Base-by-base conservation (phyloP, 2,113 vertebrate species). In the Mungos mungo region DNA sequence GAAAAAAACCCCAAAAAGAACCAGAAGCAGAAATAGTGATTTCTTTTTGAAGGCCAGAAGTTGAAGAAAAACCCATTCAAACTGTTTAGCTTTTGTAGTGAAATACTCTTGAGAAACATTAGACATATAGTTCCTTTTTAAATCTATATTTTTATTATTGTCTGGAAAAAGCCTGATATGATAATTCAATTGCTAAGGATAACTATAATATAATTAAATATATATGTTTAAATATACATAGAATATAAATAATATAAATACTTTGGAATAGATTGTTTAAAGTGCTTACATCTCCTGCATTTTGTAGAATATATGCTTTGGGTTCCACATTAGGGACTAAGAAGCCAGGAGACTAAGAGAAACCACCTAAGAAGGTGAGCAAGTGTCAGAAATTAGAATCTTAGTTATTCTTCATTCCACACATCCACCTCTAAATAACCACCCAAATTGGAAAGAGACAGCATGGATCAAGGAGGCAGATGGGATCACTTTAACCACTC, bases 31-130 rank as follows among this genome's bases (percentile, higher is more conserved):
- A 13, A 90, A 29, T 80, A 89, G 52, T 82, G 25, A 60, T 72
- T 88, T 21, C 66, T n/a, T 79, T 68, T 76, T 38, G 79, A 88
- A 69, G 31, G 25, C 47, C 47, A 85, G n/a, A 29, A 15, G 19
- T 57, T n/a, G 47, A 89, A 89, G 65, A 21, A 81, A 91, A 88
- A 19, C 25, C 41, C 14, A 21, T 23, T 66, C 15, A 45, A 74
- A 91, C 45, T 82, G 27, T 41, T 90, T 79, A 54, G 41, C 68
- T 45, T 90, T 47, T 88, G 11, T 69, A 47, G 47, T 72, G 74
- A 76, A 85, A 81, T 15, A 54, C 5, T 93, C 50, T 74, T 83
- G 19, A 95, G 18, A 95, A 93, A 92, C 77, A 87, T n/a, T 83
- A 74, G n/a, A 80, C 35, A 18, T 88, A 88, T 69, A 74, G 19